Percentiles rank a stretch among this genome's conserved stretches.
phyloP scores from a whole-genome alignment of 1,140 invertebrate genomes.

The Holotrichia oblita region DNA sequence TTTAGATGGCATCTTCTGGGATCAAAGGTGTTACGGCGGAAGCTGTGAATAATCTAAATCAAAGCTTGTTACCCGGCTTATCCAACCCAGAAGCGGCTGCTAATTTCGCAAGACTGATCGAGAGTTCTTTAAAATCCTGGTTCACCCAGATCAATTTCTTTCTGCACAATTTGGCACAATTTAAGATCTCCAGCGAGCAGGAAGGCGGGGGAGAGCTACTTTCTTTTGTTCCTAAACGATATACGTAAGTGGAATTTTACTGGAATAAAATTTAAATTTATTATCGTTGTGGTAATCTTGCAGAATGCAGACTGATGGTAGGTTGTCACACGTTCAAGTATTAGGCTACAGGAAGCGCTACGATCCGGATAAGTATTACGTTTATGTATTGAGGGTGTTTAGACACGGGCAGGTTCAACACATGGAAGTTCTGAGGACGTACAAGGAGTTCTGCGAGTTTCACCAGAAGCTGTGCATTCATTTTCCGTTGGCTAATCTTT shows the following conservation, averaged over 20 bases:
- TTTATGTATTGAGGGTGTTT: constrained; percentile 90
- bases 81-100: constrained; percentile 95
- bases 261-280: neutral
- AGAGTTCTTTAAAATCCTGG: constrained; percentile 85
- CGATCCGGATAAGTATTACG: constrained; percentile 98
- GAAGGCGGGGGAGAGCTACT: constrained; percentile 83
- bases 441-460: constrained; percentile 96
- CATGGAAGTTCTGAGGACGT: constrained; percentile 89
- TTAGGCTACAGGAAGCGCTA: constrained; percentile 93
- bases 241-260: constrained; percentile 77
- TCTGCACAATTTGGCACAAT: constrained; percentile 94
- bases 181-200: constrained; percentile 88
- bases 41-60: constrained; percentile 92
- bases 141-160: constrained; percentile 99
- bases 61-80: constrained; percentile 82
- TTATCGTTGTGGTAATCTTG: constrained; percentile 44
- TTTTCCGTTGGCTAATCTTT: constrained; percentile 89
- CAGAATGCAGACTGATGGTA: constrained; percentile 90
- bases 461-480: constrained; percentile 93
- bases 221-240: constrained; percentile 93
- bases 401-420: constrained; percentile 86
- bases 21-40: constrained; percentile 93
- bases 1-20: constrained; percentile 92
- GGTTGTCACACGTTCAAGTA: constrained; percentile 86
- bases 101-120: constrained; percentile 91